These are phyloP conservation scores for Myotis myotis DNA, from an alignment of 2,797 vertebrate genomes.

Conservation along the genomic window DNA sequence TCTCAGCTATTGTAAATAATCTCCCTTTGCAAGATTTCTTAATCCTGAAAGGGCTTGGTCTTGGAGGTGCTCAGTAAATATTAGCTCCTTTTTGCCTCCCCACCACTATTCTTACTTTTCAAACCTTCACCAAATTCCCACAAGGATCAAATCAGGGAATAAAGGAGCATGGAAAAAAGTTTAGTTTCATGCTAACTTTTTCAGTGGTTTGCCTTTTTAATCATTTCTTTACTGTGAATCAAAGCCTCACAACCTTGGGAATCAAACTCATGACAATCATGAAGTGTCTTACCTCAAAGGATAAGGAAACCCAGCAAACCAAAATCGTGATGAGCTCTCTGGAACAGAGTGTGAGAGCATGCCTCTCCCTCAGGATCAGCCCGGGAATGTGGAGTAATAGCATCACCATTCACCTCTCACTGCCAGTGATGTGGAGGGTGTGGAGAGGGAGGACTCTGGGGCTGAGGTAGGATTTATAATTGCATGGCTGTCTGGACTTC, in stretches of 20 bases:
- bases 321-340: background rate
- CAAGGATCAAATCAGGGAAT: background rate
- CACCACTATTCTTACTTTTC: background rate
- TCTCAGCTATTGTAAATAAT: background rate
- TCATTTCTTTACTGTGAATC: constrained; percentile 58
- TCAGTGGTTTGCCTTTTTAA: constrained; percentile 64
- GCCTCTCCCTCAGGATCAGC: background rate
- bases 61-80: background rate
- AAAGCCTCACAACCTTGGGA: constrained; percentile 51
- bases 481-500: constrained; percentile 47
- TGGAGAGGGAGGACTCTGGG: constrained; percentile 25
- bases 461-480: constrained; percentile 55
- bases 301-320: constrained; percentile 54
- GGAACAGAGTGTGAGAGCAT: background rate
- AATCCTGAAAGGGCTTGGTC: constrained; percentile 8
- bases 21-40: background rate
- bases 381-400: background rate
- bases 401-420: background rate
- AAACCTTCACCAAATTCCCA: background rate
- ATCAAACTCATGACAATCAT: constrained; percentile 54
- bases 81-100: background rate
- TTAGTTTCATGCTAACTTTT: constrained; percentile 55
- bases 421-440: constrained; percentile 36
- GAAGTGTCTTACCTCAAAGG: constrained; percentile 62
- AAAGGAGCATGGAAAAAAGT: constrained; percentile 52